Evolutionary conservation across 2,797 vertebrate species (phyloP).

Genomic region (Alfaro cultratus): DNA sequence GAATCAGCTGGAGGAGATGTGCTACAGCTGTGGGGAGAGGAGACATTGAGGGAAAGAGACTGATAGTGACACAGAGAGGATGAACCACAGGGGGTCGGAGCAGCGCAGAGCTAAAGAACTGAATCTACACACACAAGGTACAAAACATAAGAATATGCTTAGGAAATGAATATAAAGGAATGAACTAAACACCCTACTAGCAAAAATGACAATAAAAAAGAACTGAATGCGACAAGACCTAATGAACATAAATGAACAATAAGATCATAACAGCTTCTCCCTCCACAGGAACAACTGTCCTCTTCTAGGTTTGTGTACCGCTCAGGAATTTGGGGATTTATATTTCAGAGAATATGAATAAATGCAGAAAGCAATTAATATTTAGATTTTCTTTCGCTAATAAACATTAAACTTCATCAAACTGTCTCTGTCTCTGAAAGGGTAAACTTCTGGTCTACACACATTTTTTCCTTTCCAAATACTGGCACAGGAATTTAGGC

Average conservation of each 20-base stretch:
- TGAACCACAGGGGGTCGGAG: no score
- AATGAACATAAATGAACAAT: background rate
- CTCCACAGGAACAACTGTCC: background rate
- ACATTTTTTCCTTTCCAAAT: background rate
- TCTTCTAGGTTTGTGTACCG: background rate
- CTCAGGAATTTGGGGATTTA: background rate
- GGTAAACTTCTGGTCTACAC: background rate
- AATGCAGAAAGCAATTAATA: background rate
- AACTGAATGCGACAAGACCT: background rate
- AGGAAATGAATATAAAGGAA: background rate
- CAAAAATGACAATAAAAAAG: background rate
- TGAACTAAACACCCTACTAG: background rate
- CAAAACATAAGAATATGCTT: background rate
- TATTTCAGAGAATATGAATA: background rate
- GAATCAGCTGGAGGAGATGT: background rate
- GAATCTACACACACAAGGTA: no score
- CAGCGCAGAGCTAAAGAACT: no score
- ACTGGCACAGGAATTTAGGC: background rate
- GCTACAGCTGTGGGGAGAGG: background rate
- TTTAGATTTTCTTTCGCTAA: background rate
- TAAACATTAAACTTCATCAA: background rate
- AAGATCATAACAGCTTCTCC: background rate
- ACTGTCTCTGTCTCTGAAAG: background rate
- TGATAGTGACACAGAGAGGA: background rate
- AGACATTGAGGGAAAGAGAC: background rate